Evolutionary conservation across 2,888 invertebrate species (phyloP).

Genomic region (Noctua janthina): DNA sequence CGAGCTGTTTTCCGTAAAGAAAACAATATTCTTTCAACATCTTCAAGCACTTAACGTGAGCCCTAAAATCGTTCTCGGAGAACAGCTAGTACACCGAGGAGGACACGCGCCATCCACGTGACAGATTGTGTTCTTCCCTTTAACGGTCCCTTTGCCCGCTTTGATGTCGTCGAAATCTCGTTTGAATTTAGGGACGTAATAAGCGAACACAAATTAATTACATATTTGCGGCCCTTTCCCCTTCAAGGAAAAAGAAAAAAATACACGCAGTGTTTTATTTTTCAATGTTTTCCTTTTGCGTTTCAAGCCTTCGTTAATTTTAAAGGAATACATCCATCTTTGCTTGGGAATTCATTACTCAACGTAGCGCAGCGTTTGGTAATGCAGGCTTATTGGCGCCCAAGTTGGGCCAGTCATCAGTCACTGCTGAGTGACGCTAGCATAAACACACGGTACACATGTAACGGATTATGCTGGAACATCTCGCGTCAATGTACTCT

Average conservation of each 20-base stretch:
- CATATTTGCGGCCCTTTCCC: slow-evolving; percentile 31
- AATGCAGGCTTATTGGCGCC: slow-evolving; percentile 61
- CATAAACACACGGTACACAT: slow-evolving; percentile 42
- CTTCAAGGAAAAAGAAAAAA: neutral
- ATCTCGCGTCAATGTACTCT: slow-evolving; percentile 5
- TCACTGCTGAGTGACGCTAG: slow-evolving; percentile 51
- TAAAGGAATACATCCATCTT: slow-evolving; percentile 45
- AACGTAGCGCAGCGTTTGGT: slow-evolving; percentile 32
- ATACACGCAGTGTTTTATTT: slow-evolving; percentile 17
- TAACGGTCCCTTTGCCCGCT: slow-evolving; percentile 35
- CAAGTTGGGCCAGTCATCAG: slow-evolving; percentile 60
- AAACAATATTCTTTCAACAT: slow-evolving; percentile 1
- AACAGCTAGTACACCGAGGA: neutral
- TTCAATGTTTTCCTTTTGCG: slow-evolving; percentile 1
- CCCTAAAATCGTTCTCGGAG: slow-evolving; percentile 4
- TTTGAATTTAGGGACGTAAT: slow-evolving; percentile 56
- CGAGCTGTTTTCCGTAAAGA: neutral
- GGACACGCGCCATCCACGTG: slow-evolving; percentile 57
- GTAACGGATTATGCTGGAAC: slow-evolving; percentile 48
- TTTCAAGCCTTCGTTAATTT: slow-evolving; percentile 30
- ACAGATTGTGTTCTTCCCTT: slow-evolving; percentile 43
- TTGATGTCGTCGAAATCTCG: slow-evolving; percentile 49
- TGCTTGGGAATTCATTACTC: slow-evolving; percentile 45
- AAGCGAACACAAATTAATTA: slow-evolving; percentile 50
- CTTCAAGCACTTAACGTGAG: slow-evolving; percentile 21